phyloP scores from a whole-genome alignment of 2,888 invertebrate genomes.

The Scotopteryx bipunctaria region DNA sequence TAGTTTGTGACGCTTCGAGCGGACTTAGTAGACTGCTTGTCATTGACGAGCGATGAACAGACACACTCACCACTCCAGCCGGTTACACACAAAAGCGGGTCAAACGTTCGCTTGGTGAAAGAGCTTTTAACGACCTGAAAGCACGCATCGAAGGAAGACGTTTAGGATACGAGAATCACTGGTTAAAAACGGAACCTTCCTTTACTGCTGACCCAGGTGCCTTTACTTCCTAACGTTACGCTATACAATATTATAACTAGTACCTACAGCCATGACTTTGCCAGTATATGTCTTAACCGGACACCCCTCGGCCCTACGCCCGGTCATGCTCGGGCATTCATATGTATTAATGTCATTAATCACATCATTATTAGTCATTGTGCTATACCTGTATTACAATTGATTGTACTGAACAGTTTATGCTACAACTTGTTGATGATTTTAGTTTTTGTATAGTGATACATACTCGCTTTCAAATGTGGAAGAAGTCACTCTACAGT shows the following conservation, averaged over 20 bases:
- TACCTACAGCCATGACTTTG: slow-evolving; percentile 34
- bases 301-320: slow-evolving; percentile 34
- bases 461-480: slow-evolving; percentile 82
- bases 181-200: slow-evolving; percentile 41
- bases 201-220: slow-evolving; percentile 47
- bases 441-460: slow-evolving; percentile 82
- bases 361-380: slow-evolving; percentile 75
- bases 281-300: slow-evolving; percentile 16
- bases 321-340: slow-evolving; percentile 52
- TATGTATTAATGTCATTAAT: slow-evolving; percentile 65
- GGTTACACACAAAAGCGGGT: slow-evolving; percentile 53
- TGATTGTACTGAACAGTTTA: slow-evolving; percentile 76
- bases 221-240: slow-evolving; percentile 33
- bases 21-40: slow-evolving; percentile 63
- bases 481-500: slow-evolving; percentile 83
- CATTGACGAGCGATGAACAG: slow-evolving; percentile 54
- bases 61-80: slow-evolving; percentile 49
- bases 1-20: slow-evolving; percentile 62
- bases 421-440: slow-evolving; percentile 80
- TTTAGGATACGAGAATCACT: slow-evolving; percentile 40
- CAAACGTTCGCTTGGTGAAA: slow-evolving; percentile 64
- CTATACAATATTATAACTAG: slow-evolving; percentile 37
- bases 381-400: slow-evolving; percentile 74
- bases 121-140: slow-evolving; percentile 55
- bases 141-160: slow-evolving; percentile 54